Conservation (phyloP, 2,888 invertebrate species). For the Acanthosepion pharaonis region DNA sequence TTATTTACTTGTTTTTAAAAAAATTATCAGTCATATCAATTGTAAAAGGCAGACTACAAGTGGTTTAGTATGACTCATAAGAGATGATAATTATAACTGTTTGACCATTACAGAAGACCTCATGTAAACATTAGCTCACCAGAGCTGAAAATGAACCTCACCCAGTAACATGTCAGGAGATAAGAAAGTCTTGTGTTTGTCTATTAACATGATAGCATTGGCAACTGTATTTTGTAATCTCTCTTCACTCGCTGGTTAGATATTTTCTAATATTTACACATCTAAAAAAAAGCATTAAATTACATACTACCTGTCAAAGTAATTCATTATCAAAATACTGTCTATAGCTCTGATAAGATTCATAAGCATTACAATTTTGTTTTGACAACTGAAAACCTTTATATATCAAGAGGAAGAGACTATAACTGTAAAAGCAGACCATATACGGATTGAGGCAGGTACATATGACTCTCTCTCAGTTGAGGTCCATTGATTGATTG, state of each 20-base stretch:
- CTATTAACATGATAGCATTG: neutral
- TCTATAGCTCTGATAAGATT: too few species aligned
- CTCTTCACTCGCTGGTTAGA: neutral
- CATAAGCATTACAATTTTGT: too few species aligned
- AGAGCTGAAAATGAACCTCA: neutral
- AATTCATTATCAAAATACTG: too few species aligned
- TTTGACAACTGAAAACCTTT: too few species aligned
- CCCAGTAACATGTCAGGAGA: neutral
- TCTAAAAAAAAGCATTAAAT: too few species aligned
- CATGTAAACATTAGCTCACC: neutral
- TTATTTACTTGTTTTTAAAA: neutral
- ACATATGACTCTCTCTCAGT: too few species aligned
- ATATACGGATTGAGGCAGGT: too few species aligned
- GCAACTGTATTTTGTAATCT: neutral
- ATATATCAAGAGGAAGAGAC: too few species aligned
- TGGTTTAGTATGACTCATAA: constrained; percentile 33
- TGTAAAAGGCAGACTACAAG: constrained; percentile 33
- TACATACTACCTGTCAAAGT: too few species aligned
- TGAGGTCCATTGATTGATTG: too few species aligned
- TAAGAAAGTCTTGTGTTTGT: neutral
- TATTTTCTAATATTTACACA: too few species aligned
- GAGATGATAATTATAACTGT: neutral
- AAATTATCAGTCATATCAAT: neutral
- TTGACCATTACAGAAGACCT: neutral
- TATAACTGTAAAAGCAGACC: too few species aligned